These are phyloP conservation scores for Heterodera schachtii DNA, from an alignment of 1,140 invertebrate genomes.

Conservation along the genomic window DNA sequence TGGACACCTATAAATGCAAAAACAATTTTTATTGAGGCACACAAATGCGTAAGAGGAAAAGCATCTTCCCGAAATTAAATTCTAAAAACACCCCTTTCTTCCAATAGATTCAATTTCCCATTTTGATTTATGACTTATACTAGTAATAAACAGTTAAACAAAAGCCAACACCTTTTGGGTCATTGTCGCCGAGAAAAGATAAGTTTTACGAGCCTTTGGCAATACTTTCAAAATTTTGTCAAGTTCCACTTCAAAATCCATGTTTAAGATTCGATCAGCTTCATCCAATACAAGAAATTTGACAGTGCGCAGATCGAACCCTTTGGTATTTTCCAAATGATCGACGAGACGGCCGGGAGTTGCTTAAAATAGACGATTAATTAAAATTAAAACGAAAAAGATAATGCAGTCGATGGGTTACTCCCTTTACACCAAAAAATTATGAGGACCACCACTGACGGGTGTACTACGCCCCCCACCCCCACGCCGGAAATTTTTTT, in stretches of 20 bases:
- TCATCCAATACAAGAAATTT: conserved; percentile 63
- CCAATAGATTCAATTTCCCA: too few relatives aligned
- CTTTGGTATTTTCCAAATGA: conserved; percentile 51
- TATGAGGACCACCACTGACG: too few relatives aligned
- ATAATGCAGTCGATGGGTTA: too few relatives aligned
- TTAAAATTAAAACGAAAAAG: neutral
- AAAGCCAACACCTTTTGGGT: conserved; percentile 37
- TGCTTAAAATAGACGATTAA: conserved; percentile 62
- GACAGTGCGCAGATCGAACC: conserved; percentile 44
- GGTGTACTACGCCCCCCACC: too few relatives aligned
- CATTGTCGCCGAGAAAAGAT: conserved; percentile 90
- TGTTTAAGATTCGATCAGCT: conserved; percentile 63
- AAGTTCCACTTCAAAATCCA: conserved; percentile 73
- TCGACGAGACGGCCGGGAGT: conserved; percentile 86
- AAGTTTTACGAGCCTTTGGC: conserved; percentile 82
- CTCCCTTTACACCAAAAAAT: too few relatives aligned
- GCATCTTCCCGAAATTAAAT: too few relatives aligned
- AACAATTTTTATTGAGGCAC: neutral
- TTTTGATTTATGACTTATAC: too few relatives aligned
- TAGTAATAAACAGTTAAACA: too few relatives aligned
- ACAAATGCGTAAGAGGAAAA: too few relatives aligned
- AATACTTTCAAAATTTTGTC: conserved; percentile 85
- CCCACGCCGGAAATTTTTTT: too few relatives aligned
- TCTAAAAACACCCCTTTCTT: too few relatives aligned
- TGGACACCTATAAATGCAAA: conserved; percentile 82